Conservation (phyloP, 2,113 vertebrate genomes). For the Trachemys scripta region DNA sequence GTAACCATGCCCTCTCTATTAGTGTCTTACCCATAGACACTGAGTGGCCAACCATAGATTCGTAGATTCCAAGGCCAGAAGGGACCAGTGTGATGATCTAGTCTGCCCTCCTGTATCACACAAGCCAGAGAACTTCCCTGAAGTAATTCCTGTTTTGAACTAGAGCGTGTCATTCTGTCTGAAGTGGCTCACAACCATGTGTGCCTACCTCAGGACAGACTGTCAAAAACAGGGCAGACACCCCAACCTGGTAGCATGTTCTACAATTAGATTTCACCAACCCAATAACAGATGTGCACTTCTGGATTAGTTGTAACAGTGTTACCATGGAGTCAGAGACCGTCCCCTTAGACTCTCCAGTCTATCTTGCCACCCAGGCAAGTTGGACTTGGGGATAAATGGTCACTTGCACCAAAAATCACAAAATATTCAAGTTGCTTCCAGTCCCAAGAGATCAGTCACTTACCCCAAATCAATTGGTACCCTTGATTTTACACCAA, state of each 20-base stretch:
- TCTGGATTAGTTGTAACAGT: background rate
- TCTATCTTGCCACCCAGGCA: no score
- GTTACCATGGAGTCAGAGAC: background rate
- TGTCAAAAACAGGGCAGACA: no score
- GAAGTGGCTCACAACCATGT: background rate
- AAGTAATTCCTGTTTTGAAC: background rate
- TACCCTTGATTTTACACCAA: no score
- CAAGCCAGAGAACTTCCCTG: background rate
- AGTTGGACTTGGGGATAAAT: no score
- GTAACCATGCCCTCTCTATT: background rate
- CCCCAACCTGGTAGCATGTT: background rate
- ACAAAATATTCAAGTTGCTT: no score
- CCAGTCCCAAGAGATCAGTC: no score
- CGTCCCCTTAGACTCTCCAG: no score
- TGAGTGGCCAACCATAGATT: background rate
- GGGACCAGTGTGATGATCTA: background rate
- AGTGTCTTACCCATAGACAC: background rate
- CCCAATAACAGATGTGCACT: background rate
- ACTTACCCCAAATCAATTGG: no score
- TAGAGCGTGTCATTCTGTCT: background rate
- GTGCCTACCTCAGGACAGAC: background rate
- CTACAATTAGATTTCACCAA: background rate
- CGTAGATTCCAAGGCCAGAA: background rate
- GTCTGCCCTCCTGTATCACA: background rate
- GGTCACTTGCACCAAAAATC: no score